Conservation (phyloP, 1,140 invertebrate species). For the Prorops nasuta region DNA sequence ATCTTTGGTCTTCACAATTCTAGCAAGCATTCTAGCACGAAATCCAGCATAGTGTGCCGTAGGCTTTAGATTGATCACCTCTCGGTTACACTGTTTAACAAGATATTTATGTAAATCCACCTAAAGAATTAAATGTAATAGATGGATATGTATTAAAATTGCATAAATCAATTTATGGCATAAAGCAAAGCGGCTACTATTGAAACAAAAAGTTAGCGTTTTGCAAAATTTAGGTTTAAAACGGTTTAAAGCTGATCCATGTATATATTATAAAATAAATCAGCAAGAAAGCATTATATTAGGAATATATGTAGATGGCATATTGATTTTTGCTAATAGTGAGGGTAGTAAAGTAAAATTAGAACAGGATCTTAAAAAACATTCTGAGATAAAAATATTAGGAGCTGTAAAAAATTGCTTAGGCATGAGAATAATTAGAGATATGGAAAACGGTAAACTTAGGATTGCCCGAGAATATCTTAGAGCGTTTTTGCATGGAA, state of each 20-base stretch:
- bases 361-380: conserved; percentile 2
- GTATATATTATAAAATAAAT: conserved; percentile 22
- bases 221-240: conserved; percentile 11
- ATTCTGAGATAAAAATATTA: conserved; percentile 27
- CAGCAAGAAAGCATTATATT: conserved; percentile 15
- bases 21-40: too few relatives aligned
- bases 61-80: too few relatives aligned
- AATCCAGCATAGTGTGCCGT: too few relatives aligned
- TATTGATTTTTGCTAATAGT: conserved; percentile 34
- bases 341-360: conserved; percentile 11
- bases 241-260: conserved; percentile 26
- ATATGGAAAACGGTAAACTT: conserved; percentile 7
- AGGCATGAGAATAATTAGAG: conserved; percentile 10
- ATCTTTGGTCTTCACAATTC: too few relatives aligned
- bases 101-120: conserved; percentile 40
- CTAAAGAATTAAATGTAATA: conserved; percentile 28
- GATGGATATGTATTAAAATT: conserved; percentile 31
- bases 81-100: too few relatives aligned
- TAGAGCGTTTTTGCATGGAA: conserved; percentile 7
- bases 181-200: conserved; percentile 37
- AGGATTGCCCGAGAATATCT: not conserved
- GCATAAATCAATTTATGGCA: conserved; percentile 42
- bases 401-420: conserved; percentile 19
- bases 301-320: conserved; percentile 41
- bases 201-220: conserved; percentile 33